phyloP scores from a whole-genome alignment of 2,888 invertebrate genomes.

The Pollenia amentaria region DNA sequence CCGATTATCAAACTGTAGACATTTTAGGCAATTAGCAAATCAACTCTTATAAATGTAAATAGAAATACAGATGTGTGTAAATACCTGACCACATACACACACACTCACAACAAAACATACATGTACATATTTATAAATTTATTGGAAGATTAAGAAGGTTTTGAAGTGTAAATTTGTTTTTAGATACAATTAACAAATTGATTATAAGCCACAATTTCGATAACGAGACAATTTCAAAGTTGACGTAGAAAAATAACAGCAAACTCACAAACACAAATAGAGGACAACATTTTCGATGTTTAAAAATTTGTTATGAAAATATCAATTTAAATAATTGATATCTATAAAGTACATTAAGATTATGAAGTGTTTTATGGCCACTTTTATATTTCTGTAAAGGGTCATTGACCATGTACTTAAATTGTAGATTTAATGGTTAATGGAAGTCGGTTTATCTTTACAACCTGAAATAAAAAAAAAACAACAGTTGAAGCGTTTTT shows the following conservation, averaged over 20 bases:
- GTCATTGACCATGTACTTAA: slow-evolving; percentile 54
- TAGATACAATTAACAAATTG: slow-evolving; percentile 74
- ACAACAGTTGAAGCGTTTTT: slow-evolving; percentile 17
- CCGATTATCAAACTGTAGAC: slow-evolving; percentile 83
- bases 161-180: slow-evolving; percentile 73
- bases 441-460: slow-evolving; percentile 2
- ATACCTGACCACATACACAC: background rate
- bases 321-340: slow-evolving; percentile 64
- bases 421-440: slow-evolving; percentile 50
- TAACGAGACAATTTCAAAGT: slow-evolving; percentile 34
- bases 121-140: slow-evolving; percentile 65
- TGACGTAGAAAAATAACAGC: slow-evolving; percentile 2
- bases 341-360: slow-evolving; percentile 55
- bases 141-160: slow-evolving; percentile 74
- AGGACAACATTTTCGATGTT: slow-evolving; percentile 65
- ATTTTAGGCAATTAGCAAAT: slow-evolving; percentile 84
- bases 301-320: slow-evolving; percentile 36
- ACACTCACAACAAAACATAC: background rate
- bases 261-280: background rate
- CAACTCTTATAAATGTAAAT: slow-evolving; percentile 78
- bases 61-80: slow-evolving; percentile 59
- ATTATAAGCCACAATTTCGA: slow-evolving; percentile 58
- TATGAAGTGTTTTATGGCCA: slow-evolving; percentile 33
- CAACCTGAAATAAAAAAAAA: slow-evolving; percentile 25
- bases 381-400: slow-evolving; percentile 39